Evolutionary conservation across 2,113 vertebrate genomes (phyloP).

Genomic region (Colius striatus): DNA sequence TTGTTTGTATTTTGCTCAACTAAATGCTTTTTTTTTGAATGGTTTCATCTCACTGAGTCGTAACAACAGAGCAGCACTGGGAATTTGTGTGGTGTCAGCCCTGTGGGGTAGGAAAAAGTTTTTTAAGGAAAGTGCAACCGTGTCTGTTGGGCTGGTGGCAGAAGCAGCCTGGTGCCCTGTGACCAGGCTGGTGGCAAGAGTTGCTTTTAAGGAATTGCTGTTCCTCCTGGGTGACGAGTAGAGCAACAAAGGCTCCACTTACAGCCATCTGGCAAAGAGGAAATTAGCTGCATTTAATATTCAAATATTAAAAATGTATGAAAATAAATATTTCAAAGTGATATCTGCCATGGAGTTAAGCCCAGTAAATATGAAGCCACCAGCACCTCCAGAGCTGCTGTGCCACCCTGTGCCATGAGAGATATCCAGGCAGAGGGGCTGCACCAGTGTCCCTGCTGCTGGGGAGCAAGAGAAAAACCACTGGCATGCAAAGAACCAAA

Average conservation of each 20-base stretch:
- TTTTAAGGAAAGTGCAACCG: not conserved
- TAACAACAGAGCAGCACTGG: not conserved
- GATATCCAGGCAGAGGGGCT: fast-evolving
- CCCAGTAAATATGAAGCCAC: not conserved
- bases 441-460: fast-evolving
- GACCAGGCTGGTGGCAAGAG: not conserved
- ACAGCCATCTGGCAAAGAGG: not conserved
- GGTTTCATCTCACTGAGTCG: not conserved
- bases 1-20: not conserved
- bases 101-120: not conserved
- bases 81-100: not conserved
- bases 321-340: not conserved
- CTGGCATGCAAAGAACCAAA: fast-evolving
- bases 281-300: not conserved
- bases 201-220: not conserved
- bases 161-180: not conserved
- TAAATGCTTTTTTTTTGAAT: not conserved
- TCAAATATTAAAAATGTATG: not conserved
- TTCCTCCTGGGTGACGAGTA: not conserved
- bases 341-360: not conserved
- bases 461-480: not conserved
- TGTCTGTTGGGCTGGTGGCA: not conserved
- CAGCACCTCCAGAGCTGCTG: not conserved
- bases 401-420: not conserved
- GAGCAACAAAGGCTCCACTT: not conserved